Percentiles rank a stretch among this genome's conserved stretches.
phyloP scores from a whole-genome alignment of 1,140 invertebrate species.

The Drosophila ohnishii region DNA sequence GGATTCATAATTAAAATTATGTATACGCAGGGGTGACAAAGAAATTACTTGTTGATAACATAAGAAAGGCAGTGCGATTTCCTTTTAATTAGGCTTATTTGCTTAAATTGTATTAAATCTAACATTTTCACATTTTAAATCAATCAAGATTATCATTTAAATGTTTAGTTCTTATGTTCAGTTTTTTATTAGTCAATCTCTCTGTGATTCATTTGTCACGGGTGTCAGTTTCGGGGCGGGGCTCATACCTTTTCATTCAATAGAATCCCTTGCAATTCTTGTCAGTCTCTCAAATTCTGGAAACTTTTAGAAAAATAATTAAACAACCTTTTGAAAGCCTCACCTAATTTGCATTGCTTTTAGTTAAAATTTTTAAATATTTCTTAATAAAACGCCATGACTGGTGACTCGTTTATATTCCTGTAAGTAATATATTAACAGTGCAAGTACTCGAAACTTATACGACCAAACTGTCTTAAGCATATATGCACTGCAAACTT shows the following conservation, averaged over 20 bases:
- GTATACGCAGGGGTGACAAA: not conserved
- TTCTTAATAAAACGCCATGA: not conserved
- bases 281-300: not conserved
- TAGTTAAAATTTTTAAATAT: no score
- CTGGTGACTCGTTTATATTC: not conserved
- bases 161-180: not conserved
- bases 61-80: no score
- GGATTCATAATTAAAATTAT: not conserved
- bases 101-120: not conserved
- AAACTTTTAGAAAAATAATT: not conserved
- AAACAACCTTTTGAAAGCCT: not conserved
- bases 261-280: no score
- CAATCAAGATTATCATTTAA: not conserved
- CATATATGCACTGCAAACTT: not conserved
- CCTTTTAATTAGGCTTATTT: no score
- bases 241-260: not conserved
- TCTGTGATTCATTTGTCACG: constrained; percentile 7
- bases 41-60: not conserved
- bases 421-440: constrained; percentile 23
- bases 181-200: constrained; percentile 10
- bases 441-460: not conserved
- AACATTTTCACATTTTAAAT: not conserved
- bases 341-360: not conserved
- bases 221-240: not conserved
- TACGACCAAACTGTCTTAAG: not conserved